Evolutionary conservation across 2,797 vertebrate genomes (phyloP).

Genomic region (Artibeus jamaicensis): DNA sequence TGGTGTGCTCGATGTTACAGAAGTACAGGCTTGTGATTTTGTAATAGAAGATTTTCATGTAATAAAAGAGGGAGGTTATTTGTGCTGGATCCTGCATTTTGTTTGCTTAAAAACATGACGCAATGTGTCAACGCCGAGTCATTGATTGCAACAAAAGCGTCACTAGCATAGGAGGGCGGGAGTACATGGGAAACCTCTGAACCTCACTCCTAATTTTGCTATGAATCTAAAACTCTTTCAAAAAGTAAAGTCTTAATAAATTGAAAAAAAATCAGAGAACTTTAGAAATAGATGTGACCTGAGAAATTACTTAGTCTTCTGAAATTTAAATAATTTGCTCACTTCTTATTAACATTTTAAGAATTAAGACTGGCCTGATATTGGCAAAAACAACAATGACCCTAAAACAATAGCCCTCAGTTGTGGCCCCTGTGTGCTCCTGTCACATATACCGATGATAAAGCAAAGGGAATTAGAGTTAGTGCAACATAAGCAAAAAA

Average conservation of each 20-base stretch:
- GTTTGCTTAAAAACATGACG: too few relatives aligned
- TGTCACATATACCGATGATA: background rate
- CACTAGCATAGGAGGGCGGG: too few relatives aligned
- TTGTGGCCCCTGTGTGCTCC: background rate
- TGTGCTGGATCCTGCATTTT: too few relatives aligned
- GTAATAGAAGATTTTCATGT: too few relatives aligned
- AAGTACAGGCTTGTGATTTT: too few relatives aligned
- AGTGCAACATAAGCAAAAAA: background rate
- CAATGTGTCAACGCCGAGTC: too few relatives aligned
- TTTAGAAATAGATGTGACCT: constrained; percentile 4
- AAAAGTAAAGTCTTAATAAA: background rate
- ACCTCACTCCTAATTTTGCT: background rate
- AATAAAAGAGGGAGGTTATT: too few relatives aligned
- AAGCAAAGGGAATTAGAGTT: background rate
- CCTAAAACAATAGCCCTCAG: background rate
- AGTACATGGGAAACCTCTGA: too few relatives aligned
- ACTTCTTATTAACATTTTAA: background rate
- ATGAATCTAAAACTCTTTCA: background rate
- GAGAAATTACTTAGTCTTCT: background rate
- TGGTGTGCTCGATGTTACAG: too few relatives aligned
- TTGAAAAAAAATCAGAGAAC: background rate
- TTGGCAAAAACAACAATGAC: background rate
- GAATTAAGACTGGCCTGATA: background rate
- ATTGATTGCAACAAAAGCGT: too few relatives aligned
- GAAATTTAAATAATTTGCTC: background rate